phyloP scores from a whole-genome alignment of 1,140 invertebrate species.

The Probaryconus sp. region DNA sequence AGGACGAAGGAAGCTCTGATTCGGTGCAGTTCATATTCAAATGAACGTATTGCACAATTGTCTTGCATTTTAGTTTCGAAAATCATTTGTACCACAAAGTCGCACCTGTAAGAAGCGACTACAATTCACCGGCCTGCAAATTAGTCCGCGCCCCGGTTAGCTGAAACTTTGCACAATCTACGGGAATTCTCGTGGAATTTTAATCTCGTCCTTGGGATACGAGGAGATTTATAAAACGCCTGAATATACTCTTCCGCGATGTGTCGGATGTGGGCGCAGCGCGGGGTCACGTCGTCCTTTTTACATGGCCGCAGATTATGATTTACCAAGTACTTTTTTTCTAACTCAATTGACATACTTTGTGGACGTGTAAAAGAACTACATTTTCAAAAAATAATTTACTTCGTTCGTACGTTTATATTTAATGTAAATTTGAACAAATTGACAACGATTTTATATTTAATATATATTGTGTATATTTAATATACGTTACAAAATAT shows the following conservation, averaged over 20 bases:
- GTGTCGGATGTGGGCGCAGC: conserved; percentile 19
- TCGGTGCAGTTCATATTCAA: conserved; percentile 40
- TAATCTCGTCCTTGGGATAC: conserved; percentile 59
- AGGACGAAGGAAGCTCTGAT: conserved; percentile 26
- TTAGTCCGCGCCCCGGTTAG: conserved; percentile 30
- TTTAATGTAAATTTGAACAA: no score
- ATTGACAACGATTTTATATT: no score
- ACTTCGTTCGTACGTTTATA: no score
- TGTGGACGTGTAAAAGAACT: conserved; percentile 3
- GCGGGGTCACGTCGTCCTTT: conserved; percentile 42
- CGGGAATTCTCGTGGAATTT: conserved; percentile 68
- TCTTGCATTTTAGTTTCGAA: conserved; percentile 32
- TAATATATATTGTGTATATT: no score
- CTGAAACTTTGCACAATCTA: conserved; percentile 61
- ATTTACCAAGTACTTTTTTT: conserved; percentile 15
- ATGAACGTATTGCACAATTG: conserved; percentile 48
- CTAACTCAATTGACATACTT: conserved; percentile 31
- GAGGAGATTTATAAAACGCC: conserved; percentile 59
- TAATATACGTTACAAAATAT: no score
- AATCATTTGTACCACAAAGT: conserved; percentile 25
- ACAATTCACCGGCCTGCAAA: conserved; percentile 15
- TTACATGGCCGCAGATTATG: conserved; percentile 35
- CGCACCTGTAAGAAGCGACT: conserved; percentile 5
- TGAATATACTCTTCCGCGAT: conserved; percentile 34
- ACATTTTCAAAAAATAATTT: no score